Conservation (phyloP, 2,797 vertebrate genomes). For the Lerista edwardsae region DNA sequence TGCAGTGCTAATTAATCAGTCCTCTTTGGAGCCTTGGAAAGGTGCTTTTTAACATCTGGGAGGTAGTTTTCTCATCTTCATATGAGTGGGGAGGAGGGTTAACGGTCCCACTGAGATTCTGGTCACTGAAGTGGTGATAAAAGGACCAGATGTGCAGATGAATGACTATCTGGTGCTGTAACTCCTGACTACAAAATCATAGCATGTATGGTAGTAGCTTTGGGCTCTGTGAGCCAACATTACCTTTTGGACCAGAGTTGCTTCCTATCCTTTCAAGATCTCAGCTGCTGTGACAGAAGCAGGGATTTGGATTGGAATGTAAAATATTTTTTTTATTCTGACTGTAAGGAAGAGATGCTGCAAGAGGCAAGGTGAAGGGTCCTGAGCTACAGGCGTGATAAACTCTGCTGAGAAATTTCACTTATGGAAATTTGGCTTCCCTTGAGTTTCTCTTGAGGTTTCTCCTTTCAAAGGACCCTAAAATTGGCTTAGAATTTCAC, state of each 20-base stretch:
- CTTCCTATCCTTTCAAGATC: not conserved
- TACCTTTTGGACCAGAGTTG: not conserved
- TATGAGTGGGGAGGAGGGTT: not conserved
- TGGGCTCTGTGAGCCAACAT: not conserved
- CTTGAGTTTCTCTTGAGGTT: too few species aligned
- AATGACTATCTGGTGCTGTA: not conserved
- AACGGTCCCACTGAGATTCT: not conserved
- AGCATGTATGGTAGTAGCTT: too few species aligned
- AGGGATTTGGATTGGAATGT: not conserved
- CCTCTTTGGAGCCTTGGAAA: constrained; percentile 43
- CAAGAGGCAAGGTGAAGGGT: too few species aligned
- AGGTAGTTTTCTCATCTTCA: constrained; percentile 31
- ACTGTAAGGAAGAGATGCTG: not conserved
- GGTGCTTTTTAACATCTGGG: constrained; percentile 61
- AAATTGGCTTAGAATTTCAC: too few species aligned
- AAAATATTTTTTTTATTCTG: not conserved
- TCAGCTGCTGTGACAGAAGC: not conserved
- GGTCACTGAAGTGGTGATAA: not conserved
- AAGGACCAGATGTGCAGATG: not conserved
- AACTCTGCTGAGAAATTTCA: too few species aligned
- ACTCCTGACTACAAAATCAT: too few species aligned
- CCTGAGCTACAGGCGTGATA: too few species aligned
- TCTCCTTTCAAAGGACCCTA: too few species aligned
- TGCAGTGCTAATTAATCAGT: constrained; percentile 67
- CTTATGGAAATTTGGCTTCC: too few species aligned